Base-by-base conservation (phyloP, 2,797 vertebrate genomes). In the Gymnoscopelus microlampas region DNA sequence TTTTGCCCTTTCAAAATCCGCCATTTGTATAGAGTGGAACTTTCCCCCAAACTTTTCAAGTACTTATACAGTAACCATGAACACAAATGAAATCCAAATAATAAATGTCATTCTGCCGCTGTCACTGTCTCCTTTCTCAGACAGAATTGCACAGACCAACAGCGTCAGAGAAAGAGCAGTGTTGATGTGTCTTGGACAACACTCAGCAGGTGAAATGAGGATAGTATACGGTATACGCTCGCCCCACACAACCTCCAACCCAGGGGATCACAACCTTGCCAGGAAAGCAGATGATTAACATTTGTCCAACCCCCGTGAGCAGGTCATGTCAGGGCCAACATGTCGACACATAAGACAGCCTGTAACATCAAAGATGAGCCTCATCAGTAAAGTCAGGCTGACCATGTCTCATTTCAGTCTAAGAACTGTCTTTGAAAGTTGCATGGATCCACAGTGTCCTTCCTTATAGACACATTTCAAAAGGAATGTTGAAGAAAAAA, bases 361-460 rank as follows among this genome's bases (percentile, higher is more conserved):
- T 9, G 47, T 15, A 63, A 58, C 49, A 56, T 29, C 44, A 44
- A 72, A 29, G 58, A 8, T 44, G 39, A 73, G 62, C 15, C 23
- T 64, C 73, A 60, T 76, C 69, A 29, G 54, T 29, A 44, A 64
- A 67, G 23, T 50, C 47, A 4, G 1, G 13, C 23, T 4, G 8
- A 44, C 39, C 53, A 65, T 67, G 58, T 79, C 73, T 71, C 29
- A 73, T 64, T 63, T 63, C 56, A 39, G 19, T 79, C 39, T 61
- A 58, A 2, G 55, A 59, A 44, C 1, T 44, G 1, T 44, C 39
- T 44, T 57, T 49, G 35, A 69, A n/a, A 74, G 3, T 0, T 65
- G 51, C 66, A 82, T 64, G 63, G 76, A 80, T 76, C 63, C 66
- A 51, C 60, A 63, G 71, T 79, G 57, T 32, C 60, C 19, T 56